phyloP scores from a whole-genome alignment of 1,140 invertebrate genomes.

The Heliothis subflexa region DNA sequence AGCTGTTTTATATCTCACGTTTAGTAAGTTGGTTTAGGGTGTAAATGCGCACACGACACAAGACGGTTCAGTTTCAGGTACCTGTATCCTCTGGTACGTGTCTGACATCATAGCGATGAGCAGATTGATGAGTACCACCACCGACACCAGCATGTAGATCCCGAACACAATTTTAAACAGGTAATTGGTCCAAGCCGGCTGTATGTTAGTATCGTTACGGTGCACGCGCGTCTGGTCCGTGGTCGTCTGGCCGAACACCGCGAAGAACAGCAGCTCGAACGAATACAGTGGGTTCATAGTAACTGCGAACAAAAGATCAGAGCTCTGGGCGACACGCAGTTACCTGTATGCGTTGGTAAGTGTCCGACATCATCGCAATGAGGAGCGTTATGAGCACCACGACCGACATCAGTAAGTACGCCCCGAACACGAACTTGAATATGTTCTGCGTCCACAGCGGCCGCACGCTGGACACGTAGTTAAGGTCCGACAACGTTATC shows the following conservation, averaged over 20 bases:
- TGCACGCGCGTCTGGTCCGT: slow-evolving; percentile 92
- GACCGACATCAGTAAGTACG: slow-evolving; percentile 98
- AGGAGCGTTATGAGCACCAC: slow-evolving; percentile 99
- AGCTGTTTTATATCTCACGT: not conserved
- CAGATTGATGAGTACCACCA: slow-evolving; percentile 99
- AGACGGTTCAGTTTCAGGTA: slow-evolving; percentile 71
- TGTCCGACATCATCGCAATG: slow-evolving; percentile 99
- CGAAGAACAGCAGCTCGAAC: slow-evolving; percentile 99
- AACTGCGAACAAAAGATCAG: slow-evolving; percentile 91
- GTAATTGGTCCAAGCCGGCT: slow-evolving; percentile 91
- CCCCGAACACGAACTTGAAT: slow-evolving; percentile 96
- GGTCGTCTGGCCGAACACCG: slow-evolving; percentile 98
- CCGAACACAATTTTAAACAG: slow-evolving; percentile 94
- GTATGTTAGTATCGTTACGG: slow-evolving; percentile 85
- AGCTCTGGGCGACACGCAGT: slow-evolving; percentile 75
- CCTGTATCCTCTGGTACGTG: slow-evolving; percentile 99
- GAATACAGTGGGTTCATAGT: slow-evolving; percentile 95
- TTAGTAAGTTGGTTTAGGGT: slow-evolving; percentile 22
- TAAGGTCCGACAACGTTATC: slow-evolving; percentile 95
- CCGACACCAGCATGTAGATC: slow-evolving; percentile 99
- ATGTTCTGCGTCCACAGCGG: slow-evolving; percentile 92
- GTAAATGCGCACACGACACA: slow-evolving; percentile 2
- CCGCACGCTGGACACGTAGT: slow-evolving; percentile 88
- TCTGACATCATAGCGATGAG: slow-evolving; percentile 99
- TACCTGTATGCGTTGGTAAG: slow-evolving; percentile 98